Evolutionary conservation across 2,888 invertebrate genomes (phyloP), one percentile per base, ranked within the genome.

Genomic region (Drosophila macrospina): DNA sequence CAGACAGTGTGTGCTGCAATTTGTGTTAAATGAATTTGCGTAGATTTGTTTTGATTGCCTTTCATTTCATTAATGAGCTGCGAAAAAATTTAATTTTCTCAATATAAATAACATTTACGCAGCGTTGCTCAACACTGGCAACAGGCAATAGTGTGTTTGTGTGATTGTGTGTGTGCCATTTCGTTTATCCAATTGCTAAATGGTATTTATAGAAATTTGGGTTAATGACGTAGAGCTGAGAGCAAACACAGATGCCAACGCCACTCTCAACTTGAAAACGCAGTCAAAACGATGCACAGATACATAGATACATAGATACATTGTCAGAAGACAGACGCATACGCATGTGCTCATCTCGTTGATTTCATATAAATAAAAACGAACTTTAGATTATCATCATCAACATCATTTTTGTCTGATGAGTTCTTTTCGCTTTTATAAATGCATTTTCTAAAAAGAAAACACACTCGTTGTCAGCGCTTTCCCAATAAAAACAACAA

Each of bases 191-290:
- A 78, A 79, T 85, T 77, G 85, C 80, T 74, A 86, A 84, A 70
- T 76, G 69, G 61, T 85, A 86, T 87, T 80, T 74, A 74, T 75
- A 83, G 80, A 79, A 76, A 83, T 83, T 85, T 88, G 71, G 85
- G 85, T 88, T 88, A 85, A 88, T 86, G 84, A 86, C 64, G 88
- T 74, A 63, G 69, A 67, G 34, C 45, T 28, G 36, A 32, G 75
- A 74, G 66, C 69, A 74, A 64, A 74, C 69, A 59, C 73, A 77
- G 78, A 75, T 74, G 74, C 77, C 61, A 54, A 11, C 34, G 57
- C 28, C 59, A 55, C 73, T 57, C 79, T 56, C 54, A 66, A 66
- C 56, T 51, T 50, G 41, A 30, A 42, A 61, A 76, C 54, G 62
- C 68, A 73, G 50, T 63, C 39, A 65, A 55, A 70, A 7, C 26